phyloP scores from a whole-genome alignment of 2,888 invertebrate species.

The Muscina levida region DNA sequence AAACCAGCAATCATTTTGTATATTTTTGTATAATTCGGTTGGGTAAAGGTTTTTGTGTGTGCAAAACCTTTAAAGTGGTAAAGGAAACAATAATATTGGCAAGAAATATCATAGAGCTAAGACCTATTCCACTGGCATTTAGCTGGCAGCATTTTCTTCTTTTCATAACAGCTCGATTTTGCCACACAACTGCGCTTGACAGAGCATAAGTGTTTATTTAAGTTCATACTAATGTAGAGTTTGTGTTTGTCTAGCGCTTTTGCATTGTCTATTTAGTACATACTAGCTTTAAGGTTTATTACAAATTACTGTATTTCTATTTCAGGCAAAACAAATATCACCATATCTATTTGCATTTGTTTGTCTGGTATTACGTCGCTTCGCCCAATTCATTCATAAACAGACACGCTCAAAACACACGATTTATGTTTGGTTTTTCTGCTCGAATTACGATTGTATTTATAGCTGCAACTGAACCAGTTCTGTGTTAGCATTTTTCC shows the following conservation, averaged over 20 bases:
- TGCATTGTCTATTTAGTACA: background rate
- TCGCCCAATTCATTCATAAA: constrained; percentile 19
- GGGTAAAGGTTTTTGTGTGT: background rate
- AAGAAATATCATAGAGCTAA: too few species aligned
- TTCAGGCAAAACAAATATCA: background rate
- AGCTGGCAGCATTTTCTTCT: constrained; percentile 9
- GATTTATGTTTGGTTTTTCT: background rate
- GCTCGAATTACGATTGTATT: background rate
- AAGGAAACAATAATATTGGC: constrained; percentile 18
- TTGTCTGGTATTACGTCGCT: background rate
- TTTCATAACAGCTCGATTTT: background rate
- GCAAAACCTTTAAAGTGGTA: constrained; percentile 24
- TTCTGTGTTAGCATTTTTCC: too few species aligned
- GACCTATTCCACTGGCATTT: background rate
- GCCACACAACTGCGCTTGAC: background rate
- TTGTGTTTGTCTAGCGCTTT: background rate
- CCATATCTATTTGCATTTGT: background rate
- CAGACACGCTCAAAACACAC: background rate
- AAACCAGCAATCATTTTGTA: background rate
- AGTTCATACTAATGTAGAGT: background rate
- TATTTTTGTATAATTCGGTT: constrained; percentile 14
- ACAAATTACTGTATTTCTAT: too few species aligned
- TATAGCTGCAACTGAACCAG: constrained; percentile 4
- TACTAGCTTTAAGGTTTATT: background rate
- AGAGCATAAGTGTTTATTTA: background rate